These are phyloP conservation scores for Stylophora pistillata DNA, from an alignment of 64 coral and sea anemone species.

Conservation along the genomic window DNA sequence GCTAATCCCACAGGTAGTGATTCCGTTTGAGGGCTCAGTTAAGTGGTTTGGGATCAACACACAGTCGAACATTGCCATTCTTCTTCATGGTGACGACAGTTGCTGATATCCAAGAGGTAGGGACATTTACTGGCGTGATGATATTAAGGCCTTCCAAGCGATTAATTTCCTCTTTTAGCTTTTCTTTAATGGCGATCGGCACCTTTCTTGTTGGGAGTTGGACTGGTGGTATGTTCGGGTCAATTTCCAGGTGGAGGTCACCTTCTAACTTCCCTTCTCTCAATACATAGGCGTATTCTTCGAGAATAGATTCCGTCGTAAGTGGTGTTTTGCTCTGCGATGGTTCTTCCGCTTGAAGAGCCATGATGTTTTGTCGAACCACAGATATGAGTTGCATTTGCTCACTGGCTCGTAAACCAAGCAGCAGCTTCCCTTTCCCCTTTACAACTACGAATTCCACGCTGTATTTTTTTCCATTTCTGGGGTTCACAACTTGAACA, in stretches of 20 bases:
- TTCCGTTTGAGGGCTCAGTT: constrained; percentile 42
- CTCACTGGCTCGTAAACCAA: constrained; percentile 43
- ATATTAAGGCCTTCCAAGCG: constrained; percentile 25
- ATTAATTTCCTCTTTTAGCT: constrained; percentile 56
- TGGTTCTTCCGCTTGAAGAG: no score
- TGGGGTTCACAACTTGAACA: constrained; percentile 50
- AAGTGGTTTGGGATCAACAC: constrained; percentile 46
- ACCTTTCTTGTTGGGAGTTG: constrained; percentile 56
- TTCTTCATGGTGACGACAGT: constrained; percentile 26
- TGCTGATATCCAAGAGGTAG: constrained; percentile 39
- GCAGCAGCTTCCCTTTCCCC: constrained; percentile 20
- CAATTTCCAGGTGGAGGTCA: no score
- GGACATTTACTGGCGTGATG: constrained; percentile 48
- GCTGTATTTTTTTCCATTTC: constrained; percentile 57
- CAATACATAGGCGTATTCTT: no score
- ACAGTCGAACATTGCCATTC: constrained; percentile 39
- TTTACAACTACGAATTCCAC: constrained; percentile 63
- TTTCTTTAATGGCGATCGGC: constrained; percentile 50
- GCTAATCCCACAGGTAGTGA: no score
- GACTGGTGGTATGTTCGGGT: no score
- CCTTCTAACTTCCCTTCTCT: no score
- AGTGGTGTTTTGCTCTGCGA: no score
- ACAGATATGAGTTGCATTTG: constrained; percentile 64
- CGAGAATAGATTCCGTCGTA: no score
- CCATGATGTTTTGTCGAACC: no score